Evolutionary conservation across 2,888 invertebrate species (phyloP).

Genomic region (Oscheius sp.): DNA sequence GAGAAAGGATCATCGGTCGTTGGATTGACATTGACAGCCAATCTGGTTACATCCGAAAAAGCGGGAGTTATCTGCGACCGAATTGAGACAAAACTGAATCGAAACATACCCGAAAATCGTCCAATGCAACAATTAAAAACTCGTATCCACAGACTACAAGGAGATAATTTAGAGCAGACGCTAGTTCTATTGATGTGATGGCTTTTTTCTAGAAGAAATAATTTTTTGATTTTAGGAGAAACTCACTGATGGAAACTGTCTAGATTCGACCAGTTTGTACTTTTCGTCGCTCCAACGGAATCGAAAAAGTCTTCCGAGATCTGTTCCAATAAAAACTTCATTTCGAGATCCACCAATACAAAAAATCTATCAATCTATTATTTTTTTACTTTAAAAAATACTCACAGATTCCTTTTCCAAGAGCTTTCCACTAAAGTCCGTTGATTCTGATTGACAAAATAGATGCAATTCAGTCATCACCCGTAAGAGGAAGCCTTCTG

Average conservation of each 20-base stretch:
- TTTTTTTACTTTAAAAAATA: not conserved
- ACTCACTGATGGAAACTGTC: not conserved
- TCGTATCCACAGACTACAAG: constrained; percentile 12
- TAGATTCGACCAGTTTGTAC: not conserved
- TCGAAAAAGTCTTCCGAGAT: not conserved
- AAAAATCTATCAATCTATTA: not conserved
- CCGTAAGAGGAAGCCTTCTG: not conserved
- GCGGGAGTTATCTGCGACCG: not conserved
- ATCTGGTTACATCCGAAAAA: not conserved
- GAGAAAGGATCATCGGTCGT: constrained; percentile 13
- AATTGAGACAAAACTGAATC: not conserved
- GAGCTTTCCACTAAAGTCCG: not conserved
- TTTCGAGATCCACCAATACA: constrained; percentile 10
- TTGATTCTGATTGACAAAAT: not conserved
- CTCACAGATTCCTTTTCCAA: not conserved
- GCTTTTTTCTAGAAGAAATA: not conserved
- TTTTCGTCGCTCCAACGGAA: not conserved
- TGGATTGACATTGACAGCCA: constrained; percentile 14
- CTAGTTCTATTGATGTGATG: not conserved
- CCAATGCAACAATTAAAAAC: not conserved
- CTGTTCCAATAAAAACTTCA: constrained; percentile 11
- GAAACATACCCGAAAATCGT: constrained; percentile 2
- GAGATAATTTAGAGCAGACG: constrained; percentile 4
- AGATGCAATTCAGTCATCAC: not conserved
- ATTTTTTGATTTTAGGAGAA: not conserved